Base-by-base conservation (phyloP, 2,888 invertebrate species). In the Lepidonotus clava region DNA sequence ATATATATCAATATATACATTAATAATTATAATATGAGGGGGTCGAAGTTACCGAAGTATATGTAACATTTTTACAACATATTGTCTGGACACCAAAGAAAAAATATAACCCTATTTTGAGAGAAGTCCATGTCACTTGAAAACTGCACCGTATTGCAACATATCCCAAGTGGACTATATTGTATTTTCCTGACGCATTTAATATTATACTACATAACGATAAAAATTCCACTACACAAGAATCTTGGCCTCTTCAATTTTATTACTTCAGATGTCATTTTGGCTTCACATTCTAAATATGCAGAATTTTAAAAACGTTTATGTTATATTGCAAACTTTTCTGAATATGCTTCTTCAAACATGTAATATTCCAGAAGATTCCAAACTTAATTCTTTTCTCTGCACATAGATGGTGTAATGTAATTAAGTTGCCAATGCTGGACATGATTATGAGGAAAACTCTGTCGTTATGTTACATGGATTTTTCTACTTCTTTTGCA, bases 1-100 rank as follows among this genome's bases (percentile, higher is more conserved):
- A 34, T 76, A 76, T 40, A 76, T 76, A 40, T 76, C 61, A n/a
- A 76, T 76, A 76, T 76, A 76, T 76, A 76, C 76, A 76, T 76
- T 36, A 40, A 76, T 76, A 38, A 40, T 76, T 76, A 76, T 40
- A 40, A 76, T 76, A 76, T 76, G 40, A 40, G 76, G 38, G 14
- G 76, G 38, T 40, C 40, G 21, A 40, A 38, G 28, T 40, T 76
- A 40, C 24, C 14, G 38, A 40, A 40, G 11, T 18, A 76, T 76
- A 40, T 76, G 76, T 40, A 76, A 36, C 76, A 40, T 76, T 76
- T 76, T 76, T 40, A 76, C 76, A 76, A 40, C 76, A 76, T 40
- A 5, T 40, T n/a, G 76, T 36, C 76, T 40, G 76, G 76, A 76
- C 76, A 76, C 38, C n/a, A n/a, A n/a, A 76, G 76, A 67, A n/a